These are phyloP conservation scores for Caenorhabditis afra DNA, from an alignment of 2,888 invertebrate genomes.

Conservation along the genomic window DNA sequence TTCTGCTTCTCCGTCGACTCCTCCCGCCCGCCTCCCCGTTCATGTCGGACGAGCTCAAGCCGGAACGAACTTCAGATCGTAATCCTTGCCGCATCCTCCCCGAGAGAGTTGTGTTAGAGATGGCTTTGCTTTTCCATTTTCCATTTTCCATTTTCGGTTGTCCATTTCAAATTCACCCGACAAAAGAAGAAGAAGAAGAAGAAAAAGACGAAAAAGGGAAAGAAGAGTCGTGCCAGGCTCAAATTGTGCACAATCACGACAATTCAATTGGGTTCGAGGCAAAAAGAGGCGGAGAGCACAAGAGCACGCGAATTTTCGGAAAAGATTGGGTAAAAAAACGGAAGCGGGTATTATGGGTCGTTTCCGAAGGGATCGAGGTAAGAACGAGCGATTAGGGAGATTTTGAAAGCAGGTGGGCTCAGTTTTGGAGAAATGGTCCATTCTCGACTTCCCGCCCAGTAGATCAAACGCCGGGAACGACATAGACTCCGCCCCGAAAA, in stretches of 20 bases:
- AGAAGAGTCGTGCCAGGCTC: neutral
- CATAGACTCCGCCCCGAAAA: too few species aligned
- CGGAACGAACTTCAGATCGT: neutral
- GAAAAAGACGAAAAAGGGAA: too few species aligned
- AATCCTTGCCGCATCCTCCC: neutral
- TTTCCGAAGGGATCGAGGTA: neutral
- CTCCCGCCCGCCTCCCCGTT: neutral
- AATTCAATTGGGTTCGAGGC: conserved; percentile 46
- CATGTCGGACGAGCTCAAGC: too few species aligned
- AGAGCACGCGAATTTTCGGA: conserved; percentile 22
- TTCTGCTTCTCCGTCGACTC: too few species aligned
- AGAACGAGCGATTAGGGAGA: too few species aligned
- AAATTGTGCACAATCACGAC: conserved; percentile 51
- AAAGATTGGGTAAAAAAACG: conserved; percentile 29
- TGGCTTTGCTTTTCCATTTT: neutral
- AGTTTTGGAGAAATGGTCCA: too few species aligned
- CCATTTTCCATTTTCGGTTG: too few species aligned
- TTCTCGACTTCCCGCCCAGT: too few species aligned
- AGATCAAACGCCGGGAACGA: too few species aligned
- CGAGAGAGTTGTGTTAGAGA: conserved; percentile 15
- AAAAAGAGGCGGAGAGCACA: conserved; percentile 6
- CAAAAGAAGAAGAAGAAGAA: too few species aligned
- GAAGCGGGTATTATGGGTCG: conserved; percentile 17
- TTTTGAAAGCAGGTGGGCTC: too few species aligned
- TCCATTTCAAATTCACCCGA: too few species aligned